Evolutionary conservation across 2,888 invertebrate genomes (phyloP), one percentile per base, ranked within the genome.

Genomic region (Trypoxylon attenuatum): DNA sequence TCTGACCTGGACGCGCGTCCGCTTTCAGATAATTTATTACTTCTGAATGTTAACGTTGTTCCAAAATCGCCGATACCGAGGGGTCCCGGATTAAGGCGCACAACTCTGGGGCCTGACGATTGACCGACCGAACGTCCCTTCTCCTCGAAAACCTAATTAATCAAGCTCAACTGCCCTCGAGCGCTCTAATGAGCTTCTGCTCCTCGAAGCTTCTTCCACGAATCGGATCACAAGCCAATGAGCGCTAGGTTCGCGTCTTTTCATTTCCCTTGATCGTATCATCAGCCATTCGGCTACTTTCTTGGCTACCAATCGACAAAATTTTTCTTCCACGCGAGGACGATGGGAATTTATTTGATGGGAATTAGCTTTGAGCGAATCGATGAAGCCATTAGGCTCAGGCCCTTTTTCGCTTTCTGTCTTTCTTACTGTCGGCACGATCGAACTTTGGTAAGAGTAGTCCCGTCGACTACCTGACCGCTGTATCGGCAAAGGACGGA

Each of bases 11-110:
- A 25, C 41, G 49, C 54, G 53, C 51, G 71, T 64, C 72, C 59
- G 69, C 75, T 82, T 80, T 76, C 70, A 70, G 71, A 78, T 83
- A 83, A 83, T 82, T 82, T 82, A 83, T 82, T 76, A 75, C 81
- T 77, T 76, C 78, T 77, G 74, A 77, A 81, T 79, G 59, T 49
- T n/a, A 52, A 71, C 73, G 80, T 81, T 82, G 79, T 82, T 82
- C 80, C 72, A 76, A 73, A 77, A 78, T 78, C 74, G 60, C 56
- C 65, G 81, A 80, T 81, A 78, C 71, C 60, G 61, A 70, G 41
- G 13, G 46, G 53, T 54, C 21, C 43, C 22, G 69, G 70, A 78
- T 76, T 74, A 77, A 72, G 69, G 68, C 42, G 51, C 62, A 64
- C 33, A 25, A 33, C 50, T n/a, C n/a, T 18, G n/a, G n/a, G n/a